A percentile compares a stretch with the other conserved stretches of the same genome.
Conservation (phyloP, 1,140 invertebrate species). For the Acarapis woodi region DNA sequence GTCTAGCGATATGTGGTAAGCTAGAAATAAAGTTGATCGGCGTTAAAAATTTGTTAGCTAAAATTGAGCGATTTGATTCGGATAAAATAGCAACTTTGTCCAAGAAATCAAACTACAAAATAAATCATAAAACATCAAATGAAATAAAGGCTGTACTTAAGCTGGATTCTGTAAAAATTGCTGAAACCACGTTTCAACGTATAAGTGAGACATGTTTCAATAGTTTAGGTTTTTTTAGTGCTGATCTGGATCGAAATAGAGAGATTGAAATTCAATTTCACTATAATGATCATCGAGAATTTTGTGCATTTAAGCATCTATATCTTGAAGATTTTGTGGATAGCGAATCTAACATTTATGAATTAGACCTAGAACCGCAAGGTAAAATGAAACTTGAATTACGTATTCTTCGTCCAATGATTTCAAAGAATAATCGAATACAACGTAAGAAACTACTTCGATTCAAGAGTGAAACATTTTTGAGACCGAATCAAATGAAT, state of each 20-base stretch:
- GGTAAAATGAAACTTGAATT: conserved; percentile 90
- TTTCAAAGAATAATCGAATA: conserved; percentile 80
- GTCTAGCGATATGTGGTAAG: conserved; percentile 45
- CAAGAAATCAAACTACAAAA: conserved; percentile 41
- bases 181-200: conserved; percentile 74
- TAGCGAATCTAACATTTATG: conserved; percentile 85
- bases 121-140: conserved; percentile 66
- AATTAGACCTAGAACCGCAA: conserved; percentile 81
- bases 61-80: conserved; percentile 32
- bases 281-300: conserved; percentile 76
- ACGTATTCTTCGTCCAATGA: conserved; percentile 94
- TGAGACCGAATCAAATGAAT: conserved; percentile 84
- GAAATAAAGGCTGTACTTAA: conserved; percentile 96
- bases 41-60: conserved; percentile 70
- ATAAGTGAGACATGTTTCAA: conserved; percentile 97
- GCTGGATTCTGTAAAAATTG: conserved; percentile 88
- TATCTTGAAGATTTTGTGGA: conserved; percentile 95
- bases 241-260: conserved; percentile 77
- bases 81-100: conserved; percentile 69
- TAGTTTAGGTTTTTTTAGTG: conserved; percentile 74
- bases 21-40: conserved; percentile 63
- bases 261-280: conserved; percentile 93
- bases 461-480: conserved; percentile 82
- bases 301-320: conserved; percentile 88
- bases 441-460: conserved; percentile 94